These are phyloP conservation scores for Rhinolophus sinicus DNA, from an alignment of 2,113 vertebrate genomes.

Conservation along the genomic window DNA sequence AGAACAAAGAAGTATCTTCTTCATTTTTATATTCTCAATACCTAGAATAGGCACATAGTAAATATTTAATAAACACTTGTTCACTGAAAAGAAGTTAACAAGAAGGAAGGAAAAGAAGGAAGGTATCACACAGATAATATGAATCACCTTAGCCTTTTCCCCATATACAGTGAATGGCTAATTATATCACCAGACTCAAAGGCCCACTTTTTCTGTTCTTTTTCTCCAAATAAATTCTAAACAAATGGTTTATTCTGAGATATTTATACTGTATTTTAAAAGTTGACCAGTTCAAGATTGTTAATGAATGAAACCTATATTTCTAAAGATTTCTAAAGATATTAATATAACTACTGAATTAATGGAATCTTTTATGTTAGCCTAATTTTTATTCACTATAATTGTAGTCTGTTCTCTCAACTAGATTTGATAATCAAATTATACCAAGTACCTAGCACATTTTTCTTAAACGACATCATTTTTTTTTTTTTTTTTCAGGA, in stretches of 20 bases:
- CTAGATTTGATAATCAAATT: conserved; percentile 33
- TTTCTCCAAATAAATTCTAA: neutral
- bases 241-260: neutral
- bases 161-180: neutral
- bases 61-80: neutral
- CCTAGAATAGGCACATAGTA: neutral
- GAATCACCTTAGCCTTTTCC: neutral
- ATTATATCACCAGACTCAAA: neutral
- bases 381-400: neutral
- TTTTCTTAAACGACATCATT: conserved; percentile 54
- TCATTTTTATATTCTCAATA: conserved; percentile 2
- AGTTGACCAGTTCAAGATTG: neutral
- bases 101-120: neutral
- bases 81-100: neutral
- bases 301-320: neutral
- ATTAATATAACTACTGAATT: neutral
- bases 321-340: conserved; percentile 26
- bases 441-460: neutral
- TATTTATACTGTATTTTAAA: conserved; percentile 12
- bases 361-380: neutral
- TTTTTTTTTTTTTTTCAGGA: conserved; percentile 83
- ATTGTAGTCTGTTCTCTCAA: neutral
- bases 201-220: neutral
- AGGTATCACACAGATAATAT: neutral
- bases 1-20: neutral